Evolutionary conservation across 2,888 invertebrate genomes (phyloP).

Genomic region (Orchesella flavescens): DNA sequence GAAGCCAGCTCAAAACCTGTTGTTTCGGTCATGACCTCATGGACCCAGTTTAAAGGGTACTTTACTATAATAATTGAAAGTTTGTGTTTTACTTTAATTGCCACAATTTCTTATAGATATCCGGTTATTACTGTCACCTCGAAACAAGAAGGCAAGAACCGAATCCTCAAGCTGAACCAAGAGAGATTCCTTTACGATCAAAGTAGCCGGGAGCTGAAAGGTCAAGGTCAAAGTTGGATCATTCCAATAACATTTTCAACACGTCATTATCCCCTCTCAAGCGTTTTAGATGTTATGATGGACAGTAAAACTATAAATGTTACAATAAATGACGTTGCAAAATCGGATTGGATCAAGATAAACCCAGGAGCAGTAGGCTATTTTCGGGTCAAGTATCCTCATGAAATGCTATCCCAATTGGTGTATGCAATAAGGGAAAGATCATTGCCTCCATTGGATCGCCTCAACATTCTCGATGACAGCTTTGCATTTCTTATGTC

Average conservation of each 20-base stretch:
- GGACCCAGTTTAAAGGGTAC: slow-evolving; percentile 93
- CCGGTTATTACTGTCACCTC: slow-evolving; percentile 82
- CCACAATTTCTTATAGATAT: slow-evolving; percentile 42
- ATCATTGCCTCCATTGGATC: slow-evolving; percentile 86
- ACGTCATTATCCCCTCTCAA: slow-evolving; percentile 81
- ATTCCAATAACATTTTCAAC: slow-evolving; percentile 90
- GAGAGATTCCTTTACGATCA: slow-evolving; percentile 92
- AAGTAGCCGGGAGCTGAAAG: slow-evolving; percentile 70
- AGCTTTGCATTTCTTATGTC: slow-evolving; percentile 95
- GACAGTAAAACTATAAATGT: slow-evolving; percentile 81
- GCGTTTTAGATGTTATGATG: slow-evolving; percentile 78
- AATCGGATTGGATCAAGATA: slow-evolving; percentile 87
- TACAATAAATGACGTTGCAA: slow-evolving; percentile 80
- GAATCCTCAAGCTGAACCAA: slow-evolving; percentile 84
- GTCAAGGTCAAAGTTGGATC: slow-evolving; percentile 82
- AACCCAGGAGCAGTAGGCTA: slow-evolving; percentile 91
- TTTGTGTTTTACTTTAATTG: too few species aligned
- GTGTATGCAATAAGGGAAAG: slow-evolving; percentile 87
- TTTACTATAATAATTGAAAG: too few species aligned
- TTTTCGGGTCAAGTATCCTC: slow-evolving; percentile 91
- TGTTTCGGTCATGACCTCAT: slow-evolving; percentile 92
- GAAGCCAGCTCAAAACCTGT: slow-evolving; percentile 93
- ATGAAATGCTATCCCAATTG: slow-evolving; percentile 83
- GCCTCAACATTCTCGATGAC: slow-evolving; percentile 92
- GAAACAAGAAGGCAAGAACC: slow-evolving; percentile 78